Evolutionary conservation across 2,888 invertebrate species (phyloP), one percentile per base, ranked within the genome.

Genomic region (Lapara coniferarum): DNA sequence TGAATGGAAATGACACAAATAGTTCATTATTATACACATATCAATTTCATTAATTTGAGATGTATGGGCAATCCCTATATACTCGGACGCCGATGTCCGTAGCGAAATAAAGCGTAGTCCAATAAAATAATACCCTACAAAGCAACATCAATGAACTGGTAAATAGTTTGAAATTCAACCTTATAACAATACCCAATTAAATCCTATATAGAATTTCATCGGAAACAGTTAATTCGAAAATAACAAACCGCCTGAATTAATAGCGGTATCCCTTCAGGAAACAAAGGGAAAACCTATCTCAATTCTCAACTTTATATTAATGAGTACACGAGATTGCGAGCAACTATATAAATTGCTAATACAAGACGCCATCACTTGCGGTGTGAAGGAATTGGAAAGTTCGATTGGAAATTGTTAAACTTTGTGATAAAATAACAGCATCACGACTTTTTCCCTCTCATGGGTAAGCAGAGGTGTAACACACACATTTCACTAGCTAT

Each of bases 251-350:
- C 16, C 1, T 58, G 57, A 7, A 58, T 8, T 30, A 37, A 14
- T 37, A 2, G 13, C 44, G 7, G 16, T n/a, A 12, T 58, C 10
- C 25, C 10, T 19, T 19, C 19, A 8, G 8, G 25, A 12, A 30
- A 57, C 57, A 14, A 25, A 8, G n/a, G n/a, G n/a, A 44, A 59
- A 37, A 44, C n/a, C 59, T n/a, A 59, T n/a, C 59, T n/a, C n/a
- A 59, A 59, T 10, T n/a, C 59, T n/a, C n/a, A 59, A 59, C 16
- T 59, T 59, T 44, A 44, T 44, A 59, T 44, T n/a, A 59, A 59
- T 44, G 59, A n/a, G 44, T 59, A 3, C 8, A 44, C 44, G n/a
- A 37, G 59, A 59, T 16, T 16, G 59, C 14, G 37, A 59, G 59
- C 16, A 59, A 59, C 44, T 44, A 44, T 59, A 44, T 59, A 59